Conservation (phyloP, 2,113 vertebrate genomes). For the Chloebia gouldiae region DNA sequence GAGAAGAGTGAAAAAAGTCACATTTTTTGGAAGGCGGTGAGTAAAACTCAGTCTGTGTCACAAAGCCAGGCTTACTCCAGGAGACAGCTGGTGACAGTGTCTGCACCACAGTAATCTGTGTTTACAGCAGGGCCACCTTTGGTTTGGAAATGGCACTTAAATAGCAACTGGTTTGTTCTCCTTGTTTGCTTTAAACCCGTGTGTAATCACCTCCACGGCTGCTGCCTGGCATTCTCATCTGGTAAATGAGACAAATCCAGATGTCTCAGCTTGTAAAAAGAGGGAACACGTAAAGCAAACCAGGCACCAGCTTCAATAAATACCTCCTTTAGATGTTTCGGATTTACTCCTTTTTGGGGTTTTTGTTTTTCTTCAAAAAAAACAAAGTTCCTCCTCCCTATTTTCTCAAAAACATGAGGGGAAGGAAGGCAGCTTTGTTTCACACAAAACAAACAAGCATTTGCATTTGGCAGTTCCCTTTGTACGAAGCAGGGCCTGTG, state of each 20-base stretch:
- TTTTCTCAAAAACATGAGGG: background rate
- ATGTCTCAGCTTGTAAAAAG: background rate
- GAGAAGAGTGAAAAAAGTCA: background rate
- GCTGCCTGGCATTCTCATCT: background rate
- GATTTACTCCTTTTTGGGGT: background rate
- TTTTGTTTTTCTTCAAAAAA: background rate
- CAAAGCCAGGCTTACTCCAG: background rate
- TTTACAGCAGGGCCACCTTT: background rate
- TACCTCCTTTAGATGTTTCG: background rate
- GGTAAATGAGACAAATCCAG: slow-evolving; percentile 21
- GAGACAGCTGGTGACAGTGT: background rate
- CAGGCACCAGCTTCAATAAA: background rate
- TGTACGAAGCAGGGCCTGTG: background rate
- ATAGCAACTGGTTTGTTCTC: background rate
- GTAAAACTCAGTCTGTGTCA: background rate
- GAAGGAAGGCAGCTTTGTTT: background rate
- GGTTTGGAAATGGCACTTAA: background rate
- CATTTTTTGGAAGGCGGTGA: background rate
- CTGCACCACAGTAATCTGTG: background rate
- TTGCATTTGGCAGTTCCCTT: background rate
- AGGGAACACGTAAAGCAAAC: background rate
- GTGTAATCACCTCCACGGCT: background rate
- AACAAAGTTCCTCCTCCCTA: background rate
- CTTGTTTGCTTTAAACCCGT: background rate
- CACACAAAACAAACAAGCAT: background rate